A percentile compares a stretch with the other conserved stretches of the same genome.
These are phyloP conservation scores for Brachionus paranguensis DNA, from an alignment of 1,140 invertebrate genomes.

Conservation along the genomic window DNA sequence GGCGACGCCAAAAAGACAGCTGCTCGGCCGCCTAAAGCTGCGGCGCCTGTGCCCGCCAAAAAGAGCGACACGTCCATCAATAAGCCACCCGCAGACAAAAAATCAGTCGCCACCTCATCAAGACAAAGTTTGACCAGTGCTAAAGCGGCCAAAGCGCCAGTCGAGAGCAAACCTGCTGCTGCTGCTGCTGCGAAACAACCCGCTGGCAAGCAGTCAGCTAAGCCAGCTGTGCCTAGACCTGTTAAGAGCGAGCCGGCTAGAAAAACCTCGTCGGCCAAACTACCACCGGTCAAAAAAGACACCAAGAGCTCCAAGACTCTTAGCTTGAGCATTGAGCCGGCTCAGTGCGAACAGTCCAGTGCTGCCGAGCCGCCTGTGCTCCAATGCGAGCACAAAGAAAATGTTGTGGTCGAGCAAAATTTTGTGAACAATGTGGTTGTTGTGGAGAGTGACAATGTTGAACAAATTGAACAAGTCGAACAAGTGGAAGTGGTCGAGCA, in stretches of 20 bases:
- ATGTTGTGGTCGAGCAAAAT: constrained; percentile 40
- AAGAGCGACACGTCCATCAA: not conserved
- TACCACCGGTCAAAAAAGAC: constrained; percentile 40
- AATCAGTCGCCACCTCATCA: not conserved
- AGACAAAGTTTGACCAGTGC: not conserved
- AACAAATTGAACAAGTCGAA: constrained; percentile 33
- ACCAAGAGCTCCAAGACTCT: not conserved
- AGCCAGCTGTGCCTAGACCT: not conserved
- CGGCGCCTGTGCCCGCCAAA: not conserved
- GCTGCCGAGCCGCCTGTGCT: constrained; percentile 44
- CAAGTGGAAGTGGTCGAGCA: constrained; percentile 40
- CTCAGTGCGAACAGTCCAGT: constrained; percentile 20
- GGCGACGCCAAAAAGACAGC: not conserved
- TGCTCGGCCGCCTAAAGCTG: not conserved
- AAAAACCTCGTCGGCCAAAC: not conserved
- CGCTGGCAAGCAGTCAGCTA: not conserved
- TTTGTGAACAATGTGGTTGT: constrained; percentile 23
- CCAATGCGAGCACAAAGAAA: constrained; percentile 44
- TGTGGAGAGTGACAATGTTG: constrained; percentile 31
- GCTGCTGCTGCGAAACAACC: not conserved
- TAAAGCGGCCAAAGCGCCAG: not conserved
- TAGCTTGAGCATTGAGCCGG: not conserved
- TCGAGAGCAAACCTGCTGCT: not conserved
- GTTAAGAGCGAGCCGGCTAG: not conserved
- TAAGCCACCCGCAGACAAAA: not conserved